phyloP scores from a whole-genome alignment of 2,797 vertebrate species.

The Xyrichtys novacula region DNA sequence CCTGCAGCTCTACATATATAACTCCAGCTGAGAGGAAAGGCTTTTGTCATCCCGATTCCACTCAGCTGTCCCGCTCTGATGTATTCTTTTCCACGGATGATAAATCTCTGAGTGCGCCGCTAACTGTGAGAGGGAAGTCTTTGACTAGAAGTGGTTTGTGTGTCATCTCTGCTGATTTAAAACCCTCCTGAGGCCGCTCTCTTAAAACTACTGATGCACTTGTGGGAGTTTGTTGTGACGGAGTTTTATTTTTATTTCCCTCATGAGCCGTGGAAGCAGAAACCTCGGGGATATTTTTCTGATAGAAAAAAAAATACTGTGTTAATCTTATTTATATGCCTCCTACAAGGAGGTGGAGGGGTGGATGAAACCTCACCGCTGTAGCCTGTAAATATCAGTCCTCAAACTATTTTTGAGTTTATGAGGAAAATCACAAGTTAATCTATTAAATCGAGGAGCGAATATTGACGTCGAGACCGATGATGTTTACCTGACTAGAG shows the following conservation, averaged over 20 bases:
- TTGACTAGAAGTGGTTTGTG: constrained; percentile 6
- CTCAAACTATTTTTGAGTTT: constrained; percentile 8
- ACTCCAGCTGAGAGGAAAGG: neutral
- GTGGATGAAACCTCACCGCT: neutral
- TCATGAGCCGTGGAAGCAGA: neutral
- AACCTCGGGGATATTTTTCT: constrained; percentile 10
- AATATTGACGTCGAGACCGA: too few relatives aligned
- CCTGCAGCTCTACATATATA: neutral
- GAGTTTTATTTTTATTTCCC: neutral
- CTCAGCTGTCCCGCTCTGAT: neutral
- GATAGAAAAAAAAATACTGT: neutral
- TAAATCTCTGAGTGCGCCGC: constrained; percentile 14
- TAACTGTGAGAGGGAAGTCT: neutral
- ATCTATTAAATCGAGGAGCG: too few relatives aligned
- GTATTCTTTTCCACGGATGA: neutral
- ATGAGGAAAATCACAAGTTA: neutral
- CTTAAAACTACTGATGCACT: neutral
- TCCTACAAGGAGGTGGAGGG: constrained; percentile 5
- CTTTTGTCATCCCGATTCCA: neutral
- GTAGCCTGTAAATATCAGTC: neutral
- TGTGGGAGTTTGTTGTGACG: constrained; percentile 10
- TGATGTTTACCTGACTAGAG: too few relatives aligned
- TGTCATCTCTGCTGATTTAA: constrained; percentile 13
- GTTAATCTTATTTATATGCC: neutral
- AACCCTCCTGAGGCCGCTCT: constrained; percentile 6